Percentiles rank a stretch among this genome's conserved stretches.
Evolutionary conservation across 1,140 invertebrate genomes (phyloP).

Genomic region (Bombus ignitus): DNA sequence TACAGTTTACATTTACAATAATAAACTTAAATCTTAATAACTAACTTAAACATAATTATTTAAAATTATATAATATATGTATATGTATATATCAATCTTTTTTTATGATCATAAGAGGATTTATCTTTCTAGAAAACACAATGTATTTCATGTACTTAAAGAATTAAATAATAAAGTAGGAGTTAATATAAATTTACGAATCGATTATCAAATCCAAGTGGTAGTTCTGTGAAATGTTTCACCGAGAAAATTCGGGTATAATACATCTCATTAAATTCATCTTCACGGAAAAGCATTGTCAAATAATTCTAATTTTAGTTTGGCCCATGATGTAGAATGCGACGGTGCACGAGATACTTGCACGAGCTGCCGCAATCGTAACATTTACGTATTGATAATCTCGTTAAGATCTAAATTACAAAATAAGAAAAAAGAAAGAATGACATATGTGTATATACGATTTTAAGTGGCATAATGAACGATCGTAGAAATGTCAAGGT

Average conservation of each 20-base stretch:
- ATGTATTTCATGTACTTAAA: background rate
- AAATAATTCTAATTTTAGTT: conserved; percentile 44
- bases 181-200: background rate
- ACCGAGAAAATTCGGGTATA: background rate
- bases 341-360: background rate
- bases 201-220: background rate
- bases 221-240: background rate
- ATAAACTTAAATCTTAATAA: background rate
- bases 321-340: background rate
- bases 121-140: background rate
- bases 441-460: background rate
- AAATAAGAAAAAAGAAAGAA: background rate
- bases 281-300: conserved; percentile 18
- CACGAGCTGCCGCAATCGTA: background rate
- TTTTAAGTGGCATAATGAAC: background rate
- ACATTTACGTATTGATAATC: conserved; percentile 2
- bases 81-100: background rate
- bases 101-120: background rate
- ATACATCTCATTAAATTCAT: conserved; percentile 1
- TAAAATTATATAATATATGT: background rate
- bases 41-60: background rate
- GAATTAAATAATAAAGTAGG: background rate
- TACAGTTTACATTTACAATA: background rate
- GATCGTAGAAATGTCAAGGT: conserved; percentile 61
- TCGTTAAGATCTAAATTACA: background rate